Evolutionary conservation across 2,113 vertebrate genomes (phyloP).

Genomic region (Amblyornis subalaris): DNA sequence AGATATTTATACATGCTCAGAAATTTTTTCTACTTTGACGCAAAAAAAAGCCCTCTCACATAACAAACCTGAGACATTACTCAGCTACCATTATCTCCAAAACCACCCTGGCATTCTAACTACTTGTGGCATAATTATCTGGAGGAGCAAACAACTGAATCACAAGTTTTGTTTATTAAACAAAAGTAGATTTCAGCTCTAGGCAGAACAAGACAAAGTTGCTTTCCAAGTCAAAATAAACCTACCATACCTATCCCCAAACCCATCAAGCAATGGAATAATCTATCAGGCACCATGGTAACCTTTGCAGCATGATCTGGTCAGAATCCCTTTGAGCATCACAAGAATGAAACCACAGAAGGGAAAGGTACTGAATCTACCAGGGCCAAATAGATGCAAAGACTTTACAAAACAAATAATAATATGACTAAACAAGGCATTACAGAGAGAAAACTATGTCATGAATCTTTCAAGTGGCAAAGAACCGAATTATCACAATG

Average conservation of each 20-base stretch:
- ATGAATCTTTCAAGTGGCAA: background rate
- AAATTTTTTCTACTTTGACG: background rate
- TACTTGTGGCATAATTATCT: background rate
- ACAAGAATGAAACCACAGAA: background rate
- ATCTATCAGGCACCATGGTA: background rate
- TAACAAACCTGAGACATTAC: background rate
- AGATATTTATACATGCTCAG: accelerated
- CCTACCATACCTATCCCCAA: accelerated
- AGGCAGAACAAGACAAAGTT: background rate
- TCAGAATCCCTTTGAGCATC: background rate
- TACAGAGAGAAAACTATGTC: background rate
- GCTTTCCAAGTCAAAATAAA: background rate
- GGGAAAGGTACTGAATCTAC: background rate
- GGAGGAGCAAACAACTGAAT: background rate
- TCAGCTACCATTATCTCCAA: background rate
- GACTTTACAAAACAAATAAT: background rate
- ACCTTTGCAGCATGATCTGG: background rate
- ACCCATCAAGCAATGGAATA: background rate
- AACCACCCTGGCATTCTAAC: background rate
- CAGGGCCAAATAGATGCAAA: background rate
- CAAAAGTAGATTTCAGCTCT: background rate
- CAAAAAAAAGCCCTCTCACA: background rate
- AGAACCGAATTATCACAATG: background rate
- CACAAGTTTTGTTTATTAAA: background rate
- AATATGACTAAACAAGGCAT: background rate